Evolutionary conservation across 92 coral and sea anemone genomes (phyloP), one percentile per base, ranked within the genome.

Genomic region (Phymanthus crucifer): DNA sequence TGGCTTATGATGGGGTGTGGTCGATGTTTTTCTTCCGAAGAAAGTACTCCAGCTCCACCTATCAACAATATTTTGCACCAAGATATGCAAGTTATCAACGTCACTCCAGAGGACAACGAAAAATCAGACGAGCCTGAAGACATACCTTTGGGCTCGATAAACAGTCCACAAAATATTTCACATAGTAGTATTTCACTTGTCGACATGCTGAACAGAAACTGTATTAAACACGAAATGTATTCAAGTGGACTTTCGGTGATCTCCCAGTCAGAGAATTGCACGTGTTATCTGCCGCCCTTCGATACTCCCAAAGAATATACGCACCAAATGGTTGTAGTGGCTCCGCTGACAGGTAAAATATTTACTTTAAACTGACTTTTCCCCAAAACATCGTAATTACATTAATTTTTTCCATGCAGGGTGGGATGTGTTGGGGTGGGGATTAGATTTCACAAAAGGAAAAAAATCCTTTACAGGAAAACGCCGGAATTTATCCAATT

Each of bases 251-350:
- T 75, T 32, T 75, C 79, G 17, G 79, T 75, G 68, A 75, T 75
- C 35, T 75, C 79, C 4, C 48, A 75, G 46, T 75, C 79, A 19
- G 79, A 75, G 18, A 75, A 35, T 56, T 75, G 79, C 40, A 75
- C 79, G 6, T 75, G 77, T 76, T 82, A 72, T 40, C 74, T 85
- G 82, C 85, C 89, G 34, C 86, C 87, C 24, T 88, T 84, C 34
- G 88, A 84, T 38, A 73, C 50, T 69, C 75, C 81, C 66, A 92
- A 84, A 74, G 86, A 84, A 27, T 92, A 90, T 43, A 90, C 93
- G 0, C 97, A 87, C 47, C 97, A 92, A 70, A 90, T 92, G 66
- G 97, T 92, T 40, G 97, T 92, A 3, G 97, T 92, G 68, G 97
- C 97, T 3, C 97, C 97, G 46, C 46, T 92, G 31, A 83, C 90